Evolutionary conservation across 2,888 invertebrate genomes (phyloP).

Genomic region (Bembecia ichneumoniformis): DNA sequence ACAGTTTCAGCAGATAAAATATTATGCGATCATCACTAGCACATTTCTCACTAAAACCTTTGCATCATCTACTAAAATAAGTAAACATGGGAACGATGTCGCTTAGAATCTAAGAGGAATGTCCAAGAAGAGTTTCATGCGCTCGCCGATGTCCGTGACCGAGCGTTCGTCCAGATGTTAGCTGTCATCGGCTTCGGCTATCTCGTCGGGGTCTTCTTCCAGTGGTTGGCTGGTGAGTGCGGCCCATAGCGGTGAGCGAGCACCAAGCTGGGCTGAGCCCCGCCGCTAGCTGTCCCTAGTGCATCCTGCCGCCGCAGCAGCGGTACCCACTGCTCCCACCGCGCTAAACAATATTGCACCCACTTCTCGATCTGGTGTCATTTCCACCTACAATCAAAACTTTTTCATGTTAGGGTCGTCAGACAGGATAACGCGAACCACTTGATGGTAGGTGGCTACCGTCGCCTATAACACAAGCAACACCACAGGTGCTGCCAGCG

Average conservation of each 20-base stretch:
- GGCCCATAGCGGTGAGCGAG: conserved; percentile 83
- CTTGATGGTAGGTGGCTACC: no score
- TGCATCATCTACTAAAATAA: no score
- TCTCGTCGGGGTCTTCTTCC: conserved; percentile 36
- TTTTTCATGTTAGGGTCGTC: background rate
- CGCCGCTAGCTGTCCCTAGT: conserved; percentile 74
- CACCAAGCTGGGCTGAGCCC: conserved; percentile 60
- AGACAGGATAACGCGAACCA: background rate
- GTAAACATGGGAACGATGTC: no score
- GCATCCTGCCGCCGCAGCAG: conserved; percentile 25
- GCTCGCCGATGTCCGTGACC: conserved; percentile 69
- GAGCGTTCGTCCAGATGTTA: conserved; percentile 72
- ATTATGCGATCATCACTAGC: no score
- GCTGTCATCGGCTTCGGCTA: conserved; percentile 48
- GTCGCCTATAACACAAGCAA: no score
- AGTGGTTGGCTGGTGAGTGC: conserved; percentile 80
- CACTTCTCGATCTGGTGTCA: conserved; percentile 66
- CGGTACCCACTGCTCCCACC: conserved; percentile 48
- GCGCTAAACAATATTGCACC: conserved; percentile 53
- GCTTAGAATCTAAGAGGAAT: conserved; percentile 71
- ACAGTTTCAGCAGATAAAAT: no score
- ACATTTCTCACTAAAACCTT: no score
- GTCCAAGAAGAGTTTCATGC: conserved; percentile 71
- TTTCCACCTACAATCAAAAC: conserved; percentile 55
- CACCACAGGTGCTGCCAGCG: no score